Evolutionary conservation across 2,888 invertebrate genomes (phyloP), one percentile per base, ranked within the genome.

Genomic region (Camponotus fellah): DNA sequence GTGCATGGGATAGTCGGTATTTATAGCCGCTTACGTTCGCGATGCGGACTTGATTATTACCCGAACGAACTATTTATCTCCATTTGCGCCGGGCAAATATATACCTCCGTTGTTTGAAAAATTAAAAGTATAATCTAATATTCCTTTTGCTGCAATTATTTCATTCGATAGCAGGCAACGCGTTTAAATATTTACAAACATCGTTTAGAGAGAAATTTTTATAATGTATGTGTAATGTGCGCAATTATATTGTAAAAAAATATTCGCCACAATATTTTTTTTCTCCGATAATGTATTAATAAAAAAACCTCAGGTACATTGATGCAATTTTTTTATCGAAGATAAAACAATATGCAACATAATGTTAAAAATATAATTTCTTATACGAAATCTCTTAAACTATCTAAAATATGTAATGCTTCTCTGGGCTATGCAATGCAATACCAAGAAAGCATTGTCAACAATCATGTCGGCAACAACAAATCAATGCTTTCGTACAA

Each of bases 11-110:
- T 60, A 80, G 74, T 37, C 75, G 72, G 60, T 80, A 80, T 80
- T 80, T 74, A 80, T 80, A 80, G 79, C 46, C 79, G 79, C 79
- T 80, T 80, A 80, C 75, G 79, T 80, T 8, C 79, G 62, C n/a
- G 14, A 80, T 74, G 74, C 75, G 79, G 75, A 80, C 75, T 62
- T 74, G 75, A 60, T 60, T 80, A 80, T 80, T 74, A 72, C 46
- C 46, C 72, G 79, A 58, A 74, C 62, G 34, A 80, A 49, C 79
- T 80, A 80, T 80, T 80, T 79, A 72, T 60, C 60, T 60, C 74
- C 46, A 26, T 60, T 53, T 60, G 21, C 60, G 40, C 5, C 17
- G 17, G 12, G 49, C 40, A 68, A 32, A 60, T 46, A 46, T 53
- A 46, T 53, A 53, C n/a, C 8, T 8, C 40, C 75, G 43, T 72